Evolutionary conservation across 1,140 invertebrate species (phyloP), one percentile per base, ranked within the genome.

Genomic region (Eumeta japonica): DNA sequence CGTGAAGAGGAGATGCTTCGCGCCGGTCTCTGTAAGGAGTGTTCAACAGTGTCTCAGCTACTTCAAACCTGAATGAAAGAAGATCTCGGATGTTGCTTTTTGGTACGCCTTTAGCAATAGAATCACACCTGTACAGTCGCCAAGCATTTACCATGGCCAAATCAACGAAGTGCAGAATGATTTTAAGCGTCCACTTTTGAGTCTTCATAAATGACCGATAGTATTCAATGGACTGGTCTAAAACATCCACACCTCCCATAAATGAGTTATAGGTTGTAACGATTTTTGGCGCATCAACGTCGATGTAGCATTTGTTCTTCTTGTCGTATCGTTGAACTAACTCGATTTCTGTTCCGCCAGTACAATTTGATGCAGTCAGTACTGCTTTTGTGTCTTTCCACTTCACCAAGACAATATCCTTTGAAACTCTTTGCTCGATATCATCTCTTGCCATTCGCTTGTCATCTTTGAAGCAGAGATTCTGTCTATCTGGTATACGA

Each of bases 381-480:
- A 54, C 43, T 5, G 41, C 33, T 34, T 55, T 52, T 28, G 42
- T 55, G 20, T 55, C 46, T 28, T 46, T 54, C 38, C 45, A 54
- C 18, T 54, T 51, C 1, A 51, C 39, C 9, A 51, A 14, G 10
- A 35, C 45, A 3, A 30, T 24, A 18, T 18, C 3, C 1, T 30
- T 12, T 10, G 38, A 40, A 14, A 53, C 43, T 24, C 43, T 35
- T 14, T 49, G 35, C 24, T 51, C 36, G 12, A 9, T 13, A 9
- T 52, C 43, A 1, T 39, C 41, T 11, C 43, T 38, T 27, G 31
- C 1, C 49, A 52, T 48, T 2, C 32, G 10, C 16, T 7, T 20
- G 28, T 45, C 44, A 19, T 29, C 30, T 31, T 46, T 50, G 10
- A 55, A 44, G 32, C 42, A 37, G 1, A 52, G 13, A 35, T 30